phyloP scores from a whole-genome alignment of 2,113 vertebrate genomes.

The Podiceps cristatus region DNA sequence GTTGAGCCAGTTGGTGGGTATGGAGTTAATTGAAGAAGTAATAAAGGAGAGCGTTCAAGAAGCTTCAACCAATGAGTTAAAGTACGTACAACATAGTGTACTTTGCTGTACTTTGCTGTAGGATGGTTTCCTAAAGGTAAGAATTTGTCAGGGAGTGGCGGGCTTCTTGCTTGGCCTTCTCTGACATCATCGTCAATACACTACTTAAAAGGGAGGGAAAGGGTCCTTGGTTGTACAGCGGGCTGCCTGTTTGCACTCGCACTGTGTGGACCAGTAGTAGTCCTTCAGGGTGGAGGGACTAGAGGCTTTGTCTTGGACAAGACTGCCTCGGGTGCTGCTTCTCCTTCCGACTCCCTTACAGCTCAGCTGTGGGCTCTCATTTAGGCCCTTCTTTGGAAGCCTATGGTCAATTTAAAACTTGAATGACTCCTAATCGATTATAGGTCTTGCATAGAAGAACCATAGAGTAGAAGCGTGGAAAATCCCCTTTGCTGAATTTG shows the following conservation, averaged over 20 bases:
- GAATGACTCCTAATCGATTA: background rate
- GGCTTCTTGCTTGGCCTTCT: background rate
- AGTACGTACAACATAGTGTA: slow-evolving; percentile 66
- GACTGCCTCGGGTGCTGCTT: background rate
- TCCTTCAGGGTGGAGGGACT: background rate
- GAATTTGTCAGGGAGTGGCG: background rate
- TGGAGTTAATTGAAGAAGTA: slow-evolving; percentile 82
- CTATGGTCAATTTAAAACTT: background rate
- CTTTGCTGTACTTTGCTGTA: background rate
- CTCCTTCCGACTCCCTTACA: background rate
- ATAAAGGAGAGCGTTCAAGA: slow-evolving; percentile 78
- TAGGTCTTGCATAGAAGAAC: background rate
- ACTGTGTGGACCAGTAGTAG: background rate
- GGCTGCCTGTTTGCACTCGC: background rate
- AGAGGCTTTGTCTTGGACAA: background rate
- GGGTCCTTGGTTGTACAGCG: accelerated
- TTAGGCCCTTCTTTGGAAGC: background rate
- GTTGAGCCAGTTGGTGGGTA: slow-evolving; percentile 80
- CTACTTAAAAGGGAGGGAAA: background rate
- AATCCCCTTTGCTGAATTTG: background rate
- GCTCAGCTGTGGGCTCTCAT: background rate
- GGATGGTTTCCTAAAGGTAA: background rate
- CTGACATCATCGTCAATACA: background rate
- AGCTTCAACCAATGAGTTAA: slow-evolving; percentile 78
- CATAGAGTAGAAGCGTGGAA: background rate